Percentiles rank a stretch among this genome's conserved stretches.
Conservation (phyloP, 2,888 invertebrate genomes). For the Chymomyza procnemis region DNA sequence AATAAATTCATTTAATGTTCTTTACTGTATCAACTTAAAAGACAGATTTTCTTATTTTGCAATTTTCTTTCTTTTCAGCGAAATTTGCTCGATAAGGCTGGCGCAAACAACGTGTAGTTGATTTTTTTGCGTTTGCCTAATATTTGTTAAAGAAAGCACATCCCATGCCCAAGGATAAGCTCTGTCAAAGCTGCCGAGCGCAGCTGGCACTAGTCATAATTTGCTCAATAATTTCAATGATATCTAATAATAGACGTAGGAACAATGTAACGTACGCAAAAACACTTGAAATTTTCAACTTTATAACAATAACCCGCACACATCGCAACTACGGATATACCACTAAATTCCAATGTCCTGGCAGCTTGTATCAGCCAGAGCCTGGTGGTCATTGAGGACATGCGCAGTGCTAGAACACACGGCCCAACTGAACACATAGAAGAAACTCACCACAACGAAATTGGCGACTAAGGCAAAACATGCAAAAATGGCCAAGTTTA, state of each 20-base stretch:
- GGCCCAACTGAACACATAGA: not conserved
- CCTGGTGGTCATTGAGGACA: slow-evolving; percentile 49
- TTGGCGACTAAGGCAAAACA: slow-evolving; percentile 8
- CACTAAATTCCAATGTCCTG: slow-evolving; percentile 41
- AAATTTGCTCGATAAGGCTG: not conserved
- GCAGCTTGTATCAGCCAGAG: slow-evolving; percentile 8
- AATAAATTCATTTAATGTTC: too few species aligned
- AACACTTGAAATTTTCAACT: slow-evolving; percentile 45
- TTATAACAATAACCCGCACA: slow-evolving; percentile 26
- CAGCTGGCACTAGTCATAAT: slow-evolving; percentile 3
- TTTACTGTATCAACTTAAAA: too few species aligned
- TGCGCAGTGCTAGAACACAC: slow-evolving; percentile 47
- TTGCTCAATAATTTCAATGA: slow-evolving; percentile 37
- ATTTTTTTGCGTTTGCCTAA: slow-evolving; percentile 7
- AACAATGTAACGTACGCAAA: slow-evolving; percentile 24
- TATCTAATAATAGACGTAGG: slow-evolving; percentile 32
- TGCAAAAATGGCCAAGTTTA: slow-evolving; percentile 63
- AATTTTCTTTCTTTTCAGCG: too few species aligned
- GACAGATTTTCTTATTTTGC: too few species aligned
- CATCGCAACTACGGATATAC: not conserved
- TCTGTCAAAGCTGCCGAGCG: not conserved
- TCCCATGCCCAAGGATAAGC: not conserved
- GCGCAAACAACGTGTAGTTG: slow-evolving; percentile 9
- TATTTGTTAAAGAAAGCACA: slow-evolving; percentile 7
- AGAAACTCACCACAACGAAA: slow-evolving; percentile 41